A percentile compares a stretch with the other conserved stretches of the same genome.
phyloP scores from a whole-genome alignment of 1,140 invertebrate species.

The Diorhabda elongata region DNA sequence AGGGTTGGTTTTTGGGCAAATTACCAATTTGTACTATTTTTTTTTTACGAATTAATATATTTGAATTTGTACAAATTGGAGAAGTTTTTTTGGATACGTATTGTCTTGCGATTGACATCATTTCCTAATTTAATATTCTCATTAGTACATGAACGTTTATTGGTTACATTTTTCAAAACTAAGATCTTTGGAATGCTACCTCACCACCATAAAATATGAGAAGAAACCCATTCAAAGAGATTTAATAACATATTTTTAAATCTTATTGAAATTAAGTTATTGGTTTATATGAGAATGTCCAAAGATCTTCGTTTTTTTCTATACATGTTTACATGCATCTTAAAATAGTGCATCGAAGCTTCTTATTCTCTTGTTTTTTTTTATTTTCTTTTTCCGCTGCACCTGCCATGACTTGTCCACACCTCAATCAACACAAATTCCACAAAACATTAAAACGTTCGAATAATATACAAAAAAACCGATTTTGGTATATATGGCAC shows the following conservation, averaged over 20 bases:
- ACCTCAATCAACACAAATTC: background rate
- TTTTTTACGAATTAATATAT: background rate
- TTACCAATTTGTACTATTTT: slow-evolving; percentile 8
- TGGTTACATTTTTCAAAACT: no score
- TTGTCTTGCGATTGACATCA: no score
- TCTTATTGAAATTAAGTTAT: no score
- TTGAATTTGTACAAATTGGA: slow-evolving; percentile 4
- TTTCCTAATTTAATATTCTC: no score
- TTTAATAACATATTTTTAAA: no score
- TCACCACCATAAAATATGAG: no score
- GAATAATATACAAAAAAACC: background rate
- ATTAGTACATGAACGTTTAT: no score
- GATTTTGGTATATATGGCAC: background rate
- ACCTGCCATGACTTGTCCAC: background rate
- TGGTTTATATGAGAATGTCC: background rate
- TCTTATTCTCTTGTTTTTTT: slow-evolving; percentile 17
- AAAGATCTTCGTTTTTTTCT: slow-evolving; percentile 27
- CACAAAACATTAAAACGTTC: no score
- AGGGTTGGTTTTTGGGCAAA: slow-evolving; percentile 16
- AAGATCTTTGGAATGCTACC: no score
- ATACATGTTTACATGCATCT: background rate
- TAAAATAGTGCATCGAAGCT: background rate
- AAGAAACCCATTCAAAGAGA: no score
- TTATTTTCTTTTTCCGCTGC: slow-evolving; percentile 4
- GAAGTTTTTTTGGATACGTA: background rate